Evolutionary conservation across 2,888 invertebrate genomes (phyloP), one percentile per base, ranked within the genome.

Genomic region (Microctonus brassicae): DNA sequence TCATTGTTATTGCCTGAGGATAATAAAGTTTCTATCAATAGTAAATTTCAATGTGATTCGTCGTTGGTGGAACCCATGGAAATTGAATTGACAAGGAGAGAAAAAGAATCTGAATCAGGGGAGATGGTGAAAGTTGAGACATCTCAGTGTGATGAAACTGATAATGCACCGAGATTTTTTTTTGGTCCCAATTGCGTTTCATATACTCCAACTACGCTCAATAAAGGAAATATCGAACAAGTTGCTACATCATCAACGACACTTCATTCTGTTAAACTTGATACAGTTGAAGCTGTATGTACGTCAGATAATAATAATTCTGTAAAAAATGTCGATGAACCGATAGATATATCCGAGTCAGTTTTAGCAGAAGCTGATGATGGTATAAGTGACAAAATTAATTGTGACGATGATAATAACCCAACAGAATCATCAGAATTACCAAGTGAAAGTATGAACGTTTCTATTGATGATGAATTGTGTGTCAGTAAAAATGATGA

Each of bases 101-200:
- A 39, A 57, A 34, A 61, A 39, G 34, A 39, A 9, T 26, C 67
- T 4, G 69, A 75, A 68, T 39, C 52, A 10, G 29, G 29, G 22
- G 47, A 58, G 7, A 68, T 69, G 0, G 67, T 70, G 0, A 52
- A 33, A 13, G 9, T 0, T n/a, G 17, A 17, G 9, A 47, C 17
- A 17, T 20, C 34, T 11, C 9, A 4, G 3, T 1, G 36, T 26
- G 36, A 39, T 10, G 33, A 39, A n/a, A 26, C 20, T 34, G 75
- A 68, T 13, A 73, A 84, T 1, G 81, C 85, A 0, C 87, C 87
- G 0, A 80, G 84, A 76, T 87, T 87, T 78, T 87, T 87, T 77
- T 87, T 87, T 77, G 87, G 87, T 4, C 87, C 87, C 0, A 87
- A 87, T 73, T 87, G 87, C 72, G 76, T 87, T 24, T 84, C 87